These are phyloP conservation scores for Caranx melampygus DNA, from an alignment of 2,113 vertebrate genomes.

Conservation along the genomic window DNA sequence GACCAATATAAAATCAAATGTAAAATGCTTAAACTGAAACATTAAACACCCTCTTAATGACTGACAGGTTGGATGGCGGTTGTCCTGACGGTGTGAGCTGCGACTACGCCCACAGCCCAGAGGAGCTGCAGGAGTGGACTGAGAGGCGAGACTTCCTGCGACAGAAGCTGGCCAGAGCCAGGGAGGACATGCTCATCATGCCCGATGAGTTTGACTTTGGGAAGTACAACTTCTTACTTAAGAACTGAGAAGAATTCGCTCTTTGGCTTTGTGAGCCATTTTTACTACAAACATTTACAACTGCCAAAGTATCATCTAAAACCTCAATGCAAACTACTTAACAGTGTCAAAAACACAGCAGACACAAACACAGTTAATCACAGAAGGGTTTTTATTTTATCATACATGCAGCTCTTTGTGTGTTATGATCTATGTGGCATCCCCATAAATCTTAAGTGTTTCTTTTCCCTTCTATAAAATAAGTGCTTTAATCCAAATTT, in stretches of 20 bases:
- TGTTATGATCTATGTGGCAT: not conserved
- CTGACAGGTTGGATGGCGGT: conserved; percentile 65
- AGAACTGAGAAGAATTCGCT: conserved; percentile 73
- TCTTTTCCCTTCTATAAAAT: conserved; percentile 7
- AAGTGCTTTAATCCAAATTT: not conserved
- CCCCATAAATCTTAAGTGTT: too few relatives aligned
- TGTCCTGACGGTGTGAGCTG: conserved; percentile 92
- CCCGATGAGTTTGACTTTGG: conserved; percentile 92
- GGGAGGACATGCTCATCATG: conserved; percentile 93
- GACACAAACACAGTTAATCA: not conserved
- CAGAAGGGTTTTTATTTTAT: not conserved
- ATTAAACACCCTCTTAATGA: conserved; percentile 6
- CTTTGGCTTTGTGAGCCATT: conserved; percentile 19
- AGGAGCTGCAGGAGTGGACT: conserved; percentile 93
- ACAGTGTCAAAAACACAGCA: conserved; percentile 3
- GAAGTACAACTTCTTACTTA: conserved; percentile 95
- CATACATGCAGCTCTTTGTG: not conserved
- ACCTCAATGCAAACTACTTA: not conserved
- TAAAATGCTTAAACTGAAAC: not conserved
- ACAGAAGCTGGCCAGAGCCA: conserved; percentile 90
- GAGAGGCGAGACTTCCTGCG: conserved; percentile 91
- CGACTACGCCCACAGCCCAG: conserved; percentile 90
- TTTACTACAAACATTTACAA: not conserved
- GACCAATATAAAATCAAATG: not conserved
- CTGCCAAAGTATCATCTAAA: conserved; percentile 25